Percentiles rank a stretch among this genome's conserved stretches.
These are phyloP conservation scores for Caenorhabditis doughertyi DNA, from an alignment of 2,888 invertebrate genomes.

Conservation along the genomic window DNA sequence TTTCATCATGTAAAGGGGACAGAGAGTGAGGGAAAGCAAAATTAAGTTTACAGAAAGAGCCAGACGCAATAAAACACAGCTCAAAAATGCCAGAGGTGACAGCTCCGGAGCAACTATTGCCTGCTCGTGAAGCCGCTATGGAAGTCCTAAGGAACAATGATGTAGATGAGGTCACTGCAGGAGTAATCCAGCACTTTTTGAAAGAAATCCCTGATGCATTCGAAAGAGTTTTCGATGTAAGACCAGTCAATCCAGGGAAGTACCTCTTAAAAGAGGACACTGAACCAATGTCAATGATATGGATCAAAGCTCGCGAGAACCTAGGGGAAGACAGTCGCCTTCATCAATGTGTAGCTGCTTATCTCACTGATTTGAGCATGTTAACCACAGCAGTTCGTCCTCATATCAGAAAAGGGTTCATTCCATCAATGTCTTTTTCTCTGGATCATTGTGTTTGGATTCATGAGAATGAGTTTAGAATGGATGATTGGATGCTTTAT, in stretches of 20 bases:
- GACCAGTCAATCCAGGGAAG: constrained; percentile 66
- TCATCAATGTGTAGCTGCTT: constrained; percentile 69
- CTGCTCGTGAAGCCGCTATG: constrained; percentile 59
- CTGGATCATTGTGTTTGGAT: constrained; percentile 77
- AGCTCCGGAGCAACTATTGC: constrained; percentile 68
- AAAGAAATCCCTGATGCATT: constrained; percentile 69
- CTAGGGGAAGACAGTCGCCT: constrained; percentile 62
- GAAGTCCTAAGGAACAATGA: constrained; percentile 55
- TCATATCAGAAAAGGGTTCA: constrained; percentile 73
- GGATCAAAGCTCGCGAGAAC: constrained; percentile 66
- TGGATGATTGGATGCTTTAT: constrained; percentile 78
- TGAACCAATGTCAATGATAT: constrained; percentile 64
- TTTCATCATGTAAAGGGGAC: constrained; percentile 60
- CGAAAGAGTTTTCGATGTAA: constrained; percentile 70
- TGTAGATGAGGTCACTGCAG: constrained; percentile 53
- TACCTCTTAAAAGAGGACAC: constrained; percentile 63
- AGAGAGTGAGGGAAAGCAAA: background rate
- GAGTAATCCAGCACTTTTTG: constrained; percentile 56
- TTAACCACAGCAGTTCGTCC: constrained; percentile 72
- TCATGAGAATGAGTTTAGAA: constrained; percentile 73
- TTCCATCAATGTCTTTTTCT: constrained; percentile 75
- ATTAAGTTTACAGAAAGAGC: constrained; percentile 65
- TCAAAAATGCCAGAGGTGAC: constrained; percentile 74
- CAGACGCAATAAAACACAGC: constrained; percentile 70
- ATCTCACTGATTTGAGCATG: constrained; percentile 68